Evolutionary conservation across 2,888 invertebrate species (phyloP).

Genomic region (Cabera pusaria): DNA sequence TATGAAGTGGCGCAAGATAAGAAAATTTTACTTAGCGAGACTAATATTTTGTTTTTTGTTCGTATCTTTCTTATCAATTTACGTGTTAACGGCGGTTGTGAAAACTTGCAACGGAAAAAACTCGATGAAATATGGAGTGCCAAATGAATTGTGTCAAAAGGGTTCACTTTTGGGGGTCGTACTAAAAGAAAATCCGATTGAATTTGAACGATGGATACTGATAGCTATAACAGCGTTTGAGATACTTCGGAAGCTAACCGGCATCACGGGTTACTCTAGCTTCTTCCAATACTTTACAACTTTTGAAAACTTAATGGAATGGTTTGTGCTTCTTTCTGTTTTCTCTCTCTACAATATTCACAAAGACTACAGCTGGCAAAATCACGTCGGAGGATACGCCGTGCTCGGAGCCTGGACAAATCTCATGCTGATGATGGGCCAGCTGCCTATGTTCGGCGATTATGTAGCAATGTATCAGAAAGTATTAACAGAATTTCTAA

Average conservation of each 20-base stretch:
- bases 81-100: constrained; percentile 91
- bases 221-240: constrained; percentile 90
- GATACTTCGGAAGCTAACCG: constrained; percentile 90
- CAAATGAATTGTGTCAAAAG: constrained; percentile 88
- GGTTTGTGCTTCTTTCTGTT: constrained; percentile 93
- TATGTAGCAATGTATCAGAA: constrained; percentile 96
- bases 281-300: constrained; percentile 91
- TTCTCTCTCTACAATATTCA: constrained; percentile 91
- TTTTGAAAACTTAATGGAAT: constrained; percentile 93
- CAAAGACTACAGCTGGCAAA: constrained; percentile 92
- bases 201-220: constrained; percentile 91
- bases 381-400: constrained; percentile 93
- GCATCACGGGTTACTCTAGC: constrained; percentile 91
- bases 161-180: constrained; percentile 89
- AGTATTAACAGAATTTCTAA: constrained; percentile 92
- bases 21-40: constrained; percentile 93
- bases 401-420: constrained; percentile 94
- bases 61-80: constrained; percentile 90
- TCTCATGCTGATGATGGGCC: constrained; percentile 94
- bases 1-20: constrained; percentile 95
- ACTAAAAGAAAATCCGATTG: constrained; percentile 89
- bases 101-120: constrained; percentile 84
- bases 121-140: constrained; percentile 77
- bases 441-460: constrained; percentile 93
- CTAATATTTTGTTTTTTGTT: constrained; percentile 91